A percentile compares a stretch with the other conserved stretches of the same genome.
These are phyloP conservation scores for Furnarius figulus DNA, from an alignment of 2,113 vertebrate genomes.

Conservation along the genomic window DNA sequence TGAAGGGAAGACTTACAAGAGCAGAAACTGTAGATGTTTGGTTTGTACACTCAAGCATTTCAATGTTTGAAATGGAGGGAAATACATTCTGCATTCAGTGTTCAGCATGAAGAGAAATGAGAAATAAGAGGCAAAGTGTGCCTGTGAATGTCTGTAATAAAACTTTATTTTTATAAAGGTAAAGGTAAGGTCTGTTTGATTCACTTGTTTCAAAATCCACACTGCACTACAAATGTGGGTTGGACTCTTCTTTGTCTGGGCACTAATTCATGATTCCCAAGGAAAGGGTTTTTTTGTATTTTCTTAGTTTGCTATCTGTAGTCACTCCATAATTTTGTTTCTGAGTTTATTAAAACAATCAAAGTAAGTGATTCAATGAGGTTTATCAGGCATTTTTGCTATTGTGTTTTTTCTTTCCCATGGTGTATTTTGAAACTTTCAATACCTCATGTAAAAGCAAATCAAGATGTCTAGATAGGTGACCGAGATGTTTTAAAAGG, in stretches of 20 bases:
- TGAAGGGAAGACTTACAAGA: neutral
- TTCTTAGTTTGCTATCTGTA: neutral
- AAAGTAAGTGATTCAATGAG: neutral
- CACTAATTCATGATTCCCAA: neutral
- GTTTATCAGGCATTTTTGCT: neutral
- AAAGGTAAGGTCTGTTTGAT: neutral
- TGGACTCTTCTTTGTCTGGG: neutral
- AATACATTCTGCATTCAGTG: neutral
- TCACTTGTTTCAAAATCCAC: neutral
- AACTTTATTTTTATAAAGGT: neutral
- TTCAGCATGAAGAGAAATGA: neutral
- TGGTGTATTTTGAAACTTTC: neutral
- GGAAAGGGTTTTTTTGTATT: neutral
- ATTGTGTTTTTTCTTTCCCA: neutral
- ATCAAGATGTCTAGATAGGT: neutral
- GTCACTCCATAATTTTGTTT: neutral
- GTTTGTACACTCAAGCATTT: neutral
- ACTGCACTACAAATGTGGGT: neutral
- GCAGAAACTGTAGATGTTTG: neutral
- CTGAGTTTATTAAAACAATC: neutral
- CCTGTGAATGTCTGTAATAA: neutral
- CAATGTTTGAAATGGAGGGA: neutral
- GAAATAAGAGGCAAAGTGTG: neutral
- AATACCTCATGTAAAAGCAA: neutral
- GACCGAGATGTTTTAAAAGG: neutral